Evolutionary conservation across 1,140 invertebrate genomes (phyloP).

Genomic region (Nephila pilipes): DNA sequence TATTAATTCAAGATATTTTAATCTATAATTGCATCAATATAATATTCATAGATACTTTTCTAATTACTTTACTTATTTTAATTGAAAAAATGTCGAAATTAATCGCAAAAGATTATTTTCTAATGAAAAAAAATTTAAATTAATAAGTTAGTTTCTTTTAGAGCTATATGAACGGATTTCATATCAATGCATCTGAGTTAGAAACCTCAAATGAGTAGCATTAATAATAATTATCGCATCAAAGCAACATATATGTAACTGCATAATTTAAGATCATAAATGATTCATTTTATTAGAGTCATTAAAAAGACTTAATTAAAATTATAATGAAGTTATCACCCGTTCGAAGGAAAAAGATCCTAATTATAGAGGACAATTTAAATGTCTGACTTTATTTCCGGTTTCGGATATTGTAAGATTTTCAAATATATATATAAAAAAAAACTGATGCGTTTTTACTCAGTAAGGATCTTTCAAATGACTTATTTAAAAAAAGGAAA

Average conservation of each 20-base stretch:
- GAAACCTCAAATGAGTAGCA: not conserved
- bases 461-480: constrained; percentile 13
- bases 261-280: not conserved
- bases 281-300: not conserved
- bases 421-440: not conserved
- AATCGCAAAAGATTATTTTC: not conserved
- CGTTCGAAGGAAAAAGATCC: not conserved
- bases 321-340: constrained; percentile 32
- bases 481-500: not conserved
- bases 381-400: constrained; percentile 25
- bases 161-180: not conserved
- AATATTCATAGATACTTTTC: too few species aligned
- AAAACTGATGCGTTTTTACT: not conserved
- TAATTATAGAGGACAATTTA: constrained; percentile 17
- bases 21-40: too few species aligned
- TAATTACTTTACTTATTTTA: too few species aligned
- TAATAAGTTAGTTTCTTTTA: not conserved
- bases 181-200: not conserved
- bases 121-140: not conserved
- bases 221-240: not conserved
- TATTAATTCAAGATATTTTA: too few species aligned
- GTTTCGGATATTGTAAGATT: not conserved
- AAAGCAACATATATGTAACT: not conserved
- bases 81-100: not conserved
- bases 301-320: constrained; percentile 28